A percentile compares a stretch with the other conserved stretches of the same genome.
phyloP scores from a whole-genome alignment of 1,140 invertebrate species.

The Eurosta solidaginis region DNA sequence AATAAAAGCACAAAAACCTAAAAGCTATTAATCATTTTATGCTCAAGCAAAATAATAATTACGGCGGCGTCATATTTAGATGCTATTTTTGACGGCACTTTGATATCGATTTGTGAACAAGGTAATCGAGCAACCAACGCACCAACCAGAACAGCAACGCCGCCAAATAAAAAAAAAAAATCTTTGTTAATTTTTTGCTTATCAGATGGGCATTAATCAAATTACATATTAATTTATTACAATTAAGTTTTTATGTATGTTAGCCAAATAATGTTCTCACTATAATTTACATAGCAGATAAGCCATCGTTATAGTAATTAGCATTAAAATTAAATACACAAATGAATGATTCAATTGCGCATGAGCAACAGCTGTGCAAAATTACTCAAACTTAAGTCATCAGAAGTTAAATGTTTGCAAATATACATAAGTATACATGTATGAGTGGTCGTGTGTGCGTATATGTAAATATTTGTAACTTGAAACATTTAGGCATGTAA shows the following conservation, averaged over 20 bases:
- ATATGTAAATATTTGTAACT: no score
- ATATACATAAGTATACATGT: neutral
- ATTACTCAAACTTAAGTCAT: neutral
- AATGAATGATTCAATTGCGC: neutral
- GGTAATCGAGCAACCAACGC: neutral
- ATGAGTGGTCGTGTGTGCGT: neutral
- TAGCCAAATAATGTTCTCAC: neutral
- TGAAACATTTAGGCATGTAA: no score
- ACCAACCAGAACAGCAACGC: no score
- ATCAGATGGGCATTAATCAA: neutral
- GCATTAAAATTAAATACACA: no score
- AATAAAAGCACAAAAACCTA: neutral
- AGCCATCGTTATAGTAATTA: no score
- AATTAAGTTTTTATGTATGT: neutral
- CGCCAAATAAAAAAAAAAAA: neutral
- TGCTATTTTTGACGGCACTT: neutral
- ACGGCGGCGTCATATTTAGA: neutral
- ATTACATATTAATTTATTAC: neutral
- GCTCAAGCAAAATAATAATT: constrained; percentile 3
- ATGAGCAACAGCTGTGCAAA: neutral
- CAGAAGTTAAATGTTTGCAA: neutral
- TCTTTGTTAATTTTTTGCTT: neutral
- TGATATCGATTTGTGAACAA: neutral
- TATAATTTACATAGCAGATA: no score
- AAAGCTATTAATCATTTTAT: neutral